phyloP scores from a whole-genome alignment of 2,113 vertebrate genomes.

The Oncorhynchus masou region DNA sequence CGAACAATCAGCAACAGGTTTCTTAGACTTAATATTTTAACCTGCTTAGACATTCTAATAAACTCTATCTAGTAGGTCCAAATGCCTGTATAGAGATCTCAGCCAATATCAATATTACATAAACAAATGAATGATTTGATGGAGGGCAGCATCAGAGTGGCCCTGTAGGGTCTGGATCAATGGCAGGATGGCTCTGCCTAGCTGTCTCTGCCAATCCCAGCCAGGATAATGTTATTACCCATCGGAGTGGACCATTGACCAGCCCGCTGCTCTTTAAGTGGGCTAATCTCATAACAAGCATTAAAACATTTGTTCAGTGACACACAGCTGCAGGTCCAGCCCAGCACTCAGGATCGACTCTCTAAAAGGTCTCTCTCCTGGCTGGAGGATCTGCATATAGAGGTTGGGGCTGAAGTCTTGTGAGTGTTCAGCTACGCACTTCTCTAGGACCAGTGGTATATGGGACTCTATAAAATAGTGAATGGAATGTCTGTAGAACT shows the following conservation, averaged over 20 bases:
- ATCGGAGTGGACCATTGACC: conserved; percentile 72
- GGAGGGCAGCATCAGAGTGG: conserved; percentile 49
- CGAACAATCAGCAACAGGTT: background rate
- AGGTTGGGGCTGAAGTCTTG: background rate
- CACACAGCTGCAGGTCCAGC: conserved; percentile 55
- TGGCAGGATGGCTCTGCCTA: conserved; percentile 53
- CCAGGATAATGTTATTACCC: conserved; percentile 71
- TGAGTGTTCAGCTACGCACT: background rate
- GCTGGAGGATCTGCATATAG: background rate
- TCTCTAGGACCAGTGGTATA: too few relatives aligned
- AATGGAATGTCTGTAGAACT: conserved; percentile 13
- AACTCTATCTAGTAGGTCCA: background rate
- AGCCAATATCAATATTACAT: conserved; percentile 74
- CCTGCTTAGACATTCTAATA: background rate
- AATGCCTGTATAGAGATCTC: background rate
- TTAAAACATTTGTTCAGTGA: conserved; percentile 77
- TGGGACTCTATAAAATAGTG: background rate
- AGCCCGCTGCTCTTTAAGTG: conserved; percentile 62
- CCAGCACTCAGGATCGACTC: conserved; percentile 16
- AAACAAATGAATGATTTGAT: conserved; percentile 69
- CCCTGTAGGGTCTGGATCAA: conserved; percentile 61
- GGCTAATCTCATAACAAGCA: conserved; percentile 74
- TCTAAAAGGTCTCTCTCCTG: background rate
- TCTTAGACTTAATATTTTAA: background rate
- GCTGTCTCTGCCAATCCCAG: conserved; percentile 62